Evolutionary conservation across 2,113 vertebrate species (phyloP).

Genomic region (Catharus fuscescens): DNA sequence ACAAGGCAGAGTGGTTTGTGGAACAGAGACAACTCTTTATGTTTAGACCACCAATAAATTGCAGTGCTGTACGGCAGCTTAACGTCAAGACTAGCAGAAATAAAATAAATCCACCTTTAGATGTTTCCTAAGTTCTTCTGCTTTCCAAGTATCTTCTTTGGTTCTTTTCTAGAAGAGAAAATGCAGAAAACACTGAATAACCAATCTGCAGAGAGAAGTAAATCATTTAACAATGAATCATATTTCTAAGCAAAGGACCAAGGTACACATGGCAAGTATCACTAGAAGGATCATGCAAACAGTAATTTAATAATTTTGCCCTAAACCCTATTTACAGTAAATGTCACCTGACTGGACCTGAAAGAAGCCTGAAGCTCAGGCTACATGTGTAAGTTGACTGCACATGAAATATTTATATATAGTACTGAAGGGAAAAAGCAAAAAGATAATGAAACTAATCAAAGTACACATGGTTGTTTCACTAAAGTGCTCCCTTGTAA

Average conservation of each 20-base stretch:
- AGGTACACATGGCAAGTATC: background rate
- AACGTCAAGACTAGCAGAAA: background rate
- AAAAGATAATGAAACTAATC: background rate
- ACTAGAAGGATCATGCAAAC: background rate
- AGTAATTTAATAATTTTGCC: background rate
- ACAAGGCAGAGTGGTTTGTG: background rate
- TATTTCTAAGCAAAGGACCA: background rate
- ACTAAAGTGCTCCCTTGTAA: background rate
- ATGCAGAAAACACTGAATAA: background rate
- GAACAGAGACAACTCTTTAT: background rate
- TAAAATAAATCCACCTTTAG: slow-evolving; percentile 76
- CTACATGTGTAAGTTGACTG: background rate
- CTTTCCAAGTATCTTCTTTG: slow-evolving; percentile 94
- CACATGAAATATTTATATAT: background rate
- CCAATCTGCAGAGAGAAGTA: background rate
- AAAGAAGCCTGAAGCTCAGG: background rate
- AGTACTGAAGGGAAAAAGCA: background rate
- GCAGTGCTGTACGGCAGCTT: background rate
- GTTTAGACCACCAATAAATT: background rate
- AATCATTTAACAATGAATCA: background rate
- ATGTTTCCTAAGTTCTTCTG: slow-evolving; percentile 87
- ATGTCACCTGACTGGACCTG: background rate
- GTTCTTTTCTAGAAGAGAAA: slow-evolving; percentile 79
- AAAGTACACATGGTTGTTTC: background rate
- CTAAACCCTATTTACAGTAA: background rate